Percentiles rank a stretch among this genome's conserved stretches.
phyloP scores from a whole-genome alignment of 2,113 vertebrate genomes.

The Onychorhynchus coronatus region DNA sequence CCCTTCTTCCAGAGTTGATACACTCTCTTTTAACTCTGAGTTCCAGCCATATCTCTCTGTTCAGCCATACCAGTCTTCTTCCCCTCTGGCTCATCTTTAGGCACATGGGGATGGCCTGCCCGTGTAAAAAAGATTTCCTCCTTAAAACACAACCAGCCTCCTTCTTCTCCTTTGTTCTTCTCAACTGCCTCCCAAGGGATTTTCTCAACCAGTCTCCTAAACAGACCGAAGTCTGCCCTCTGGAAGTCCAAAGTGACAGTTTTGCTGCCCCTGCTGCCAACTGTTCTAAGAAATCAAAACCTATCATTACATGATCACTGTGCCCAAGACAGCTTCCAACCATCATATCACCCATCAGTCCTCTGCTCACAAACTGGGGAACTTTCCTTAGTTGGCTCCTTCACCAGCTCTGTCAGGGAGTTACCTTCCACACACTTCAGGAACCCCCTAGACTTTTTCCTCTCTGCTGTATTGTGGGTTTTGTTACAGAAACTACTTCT shows the following conservation, averaged over 20 bases:
- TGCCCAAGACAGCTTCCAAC: not conserved
- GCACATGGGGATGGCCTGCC: too few relatives aligned
- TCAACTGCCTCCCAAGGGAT: not conserved
- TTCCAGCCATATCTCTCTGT: not conserved
- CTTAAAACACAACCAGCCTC: not conserved
- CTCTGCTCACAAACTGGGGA: not conserved
- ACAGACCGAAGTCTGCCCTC: not conserved
- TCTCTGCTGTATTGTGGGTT: not conserved
- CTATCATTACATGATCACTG: not conserved
- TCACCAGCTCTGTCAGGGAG: not conserved
- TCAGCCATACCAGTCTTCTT: not conserved
- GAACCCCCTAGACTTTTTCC: not conserved
- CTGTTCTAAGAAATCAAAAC: not conserved
- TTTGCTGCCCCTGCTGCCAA: not conserved
- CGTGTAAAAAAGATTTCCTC: not conserved
- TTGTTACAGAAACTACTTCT: not conserved
- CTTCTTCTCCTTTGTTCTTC: not conserved
- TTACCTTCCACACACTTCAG: not conserved
- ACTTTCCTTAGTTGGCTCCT: not conserved
- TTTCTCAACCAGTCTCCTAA: not conserved
- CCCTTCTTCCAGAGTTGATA: not conserved
- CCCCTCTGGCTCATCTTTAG: not conserved
- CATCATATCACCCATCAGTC: not conserved
- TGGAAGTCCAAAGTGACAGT: not conserved
- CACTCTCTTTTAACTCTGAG: not conserved